Evolutionary conservation across 2,797 vertebrate species (phyloP), one percentile per base, ranked within the genome.

Genomic region (Molossus molossus): DNA sequence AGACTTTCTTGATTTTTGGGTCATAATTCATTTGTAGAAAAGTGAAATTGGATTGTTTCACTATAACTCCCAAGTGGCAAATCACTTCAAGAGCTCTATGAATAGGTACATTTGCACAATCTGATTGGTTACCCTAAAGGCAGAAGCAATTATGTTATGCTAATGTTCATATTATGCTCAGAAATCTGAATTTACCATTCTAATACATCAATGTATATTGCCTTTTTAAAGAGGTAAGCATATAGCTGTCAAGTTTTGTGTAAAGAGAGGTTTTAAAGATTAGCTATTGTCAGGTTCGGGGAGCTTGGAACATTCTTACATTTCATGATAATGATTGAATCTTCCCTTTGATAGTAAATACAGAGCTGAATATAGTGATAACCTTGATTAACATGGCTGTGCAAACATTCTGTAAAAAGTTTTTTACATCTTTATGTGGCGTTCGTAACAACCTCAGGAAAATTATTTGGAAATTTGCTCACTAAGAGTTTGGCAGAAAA

Each of bases 71-170:
- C 93, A 94, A 96, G 91, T 90, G 87, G 73, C 80, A 97, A 95
- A 96, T 96, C 82, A 90, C 96, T 96, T 96, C 79, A 95, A 62
- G 82, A 82, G 11, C 45, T 97, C 91, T 53, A 50, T 60, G 93
- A 97, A 91, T 97, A 96, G 37, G 29, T 40, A 1, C 50, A 84
- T 97, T 97, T 93, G 60, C 73, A 73, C 92, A 97, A 92, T 67
- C 90, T 96, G 94, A 98, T 90, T 97, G 97, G 97, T 90, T 96
- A 62, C 89, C 97, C 97, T 97, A 79, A 92, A 97, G 96, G 96
- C 97, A 98, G 94, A 97, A 62, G 70, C 83, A 96, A 95, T 98
- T 97, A 97, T 94, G 92, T 96, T 97, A 96, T 77, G 94, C 83
- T 97, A 87, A 96, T 92, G 18, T 90, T 81, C 60, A 72, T 95